Base-by-base conservation (phyloP, 1,140 invertebrate species). In the Formica selysi region DNA sequence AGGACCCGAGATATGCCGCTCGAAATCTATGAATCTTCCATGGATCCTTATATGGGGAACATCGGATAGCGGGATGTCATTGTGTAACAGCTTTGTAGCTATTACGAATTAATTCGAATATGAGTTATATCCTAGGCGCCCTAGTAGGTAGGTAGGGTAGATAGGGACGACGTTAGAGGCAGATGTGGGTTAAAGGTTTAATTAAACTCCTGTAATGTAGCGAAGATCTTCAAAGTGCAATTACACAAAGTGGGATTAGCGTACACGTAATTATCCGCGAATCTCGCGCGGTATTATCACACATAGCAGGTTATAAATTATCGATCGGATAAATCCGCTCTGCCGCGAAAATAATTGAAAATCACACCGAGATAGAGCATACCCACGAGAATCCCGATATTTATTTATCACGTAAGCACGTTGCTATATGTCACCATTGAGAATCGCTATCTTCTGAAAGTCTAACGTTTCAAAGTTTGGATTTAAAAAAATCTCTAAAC, bases 131-230 rank as follows among this genome's bases (percentile, higher is more conserved):
- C 57, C 79, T 73, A 83, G 38, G 54, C 68, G 26, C 38, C 79
- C 26, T 81, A 29, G 26, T 44, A 13, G 41, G 41, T 44, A 32
- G 26, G 70, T 51, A 29, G 68, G n/a, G 16, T 19, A 32, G 16
- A 29, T n/a, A 44, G 68, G 68, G 51, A 41, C 54, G 54, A 83
- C 13, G 79, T 83, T 83, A 83, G 48, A 51, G 79, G 68, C 68
- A 62, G 79, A 83, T 83, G 73, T 83, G 79, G 79, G 70, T 83
- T 83, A 83, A 83, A 83, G 79, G 79, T 83, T 83, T 83, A 83
- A 83, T 83, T 83, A 83, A 83, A 83, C 79, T 83, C 68, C 79
- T 70, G 79, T 83, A 73, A 83, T 83, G 79, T 61, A 61, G 79
- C 79, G 79, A 54, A 83, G 79, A 83, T 83, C 79, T 83, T 83